These are phyloP conservation scores for Squalus acanthias DNA, from an alignment of 2,797 vertebrate genomes.

Conservation along the genomic window DNA sequence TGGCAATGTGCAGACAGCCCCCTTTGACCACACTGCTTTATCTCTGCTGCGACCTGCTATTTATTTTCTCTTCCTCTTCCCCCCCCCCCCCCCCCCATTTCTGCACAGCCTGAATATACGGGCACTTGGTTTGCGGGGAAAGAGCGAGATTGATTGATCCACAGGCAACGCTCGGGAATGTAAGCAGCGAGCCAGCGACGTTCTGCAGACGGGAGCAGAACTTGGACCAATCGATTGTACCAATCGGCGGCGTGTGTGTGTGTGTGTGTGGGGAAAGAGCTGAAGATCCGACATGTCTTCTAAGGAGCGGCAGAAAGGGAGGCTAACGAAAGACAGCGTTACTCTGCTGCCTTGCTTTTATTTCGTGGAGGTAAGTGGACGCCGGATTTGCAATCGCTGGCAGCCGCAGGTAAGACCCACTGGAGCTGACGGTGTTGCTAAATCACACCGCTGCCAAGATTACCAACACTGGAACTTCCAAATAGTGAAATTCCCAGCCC, in stretches of 20 bases:
- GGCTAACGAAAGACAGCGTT: conserved; percentile 85
- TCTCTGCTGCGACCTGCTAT: not conserved
- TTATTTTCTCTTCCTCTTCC: not conserved
- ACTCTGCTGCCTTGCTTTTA: conserved; percentile 93
- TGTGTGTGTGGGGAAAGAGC: not conserved
- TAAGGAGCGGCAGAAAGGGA: conserved; percentile 73
- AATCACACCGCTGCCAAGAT: not conserved
- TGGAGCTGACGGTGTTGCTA: not conserved
- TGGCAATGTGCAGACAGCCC: not conserved
- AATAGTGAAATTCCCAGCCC: not conserved
- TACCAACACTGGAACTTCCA: not conserved
- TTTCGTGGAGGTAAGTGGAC: conserved; percentile 87
- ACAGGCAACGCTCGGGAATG: not conserved
- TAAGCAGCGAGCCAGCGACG: not conserved
- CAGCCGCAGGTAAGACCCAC: not conserved
- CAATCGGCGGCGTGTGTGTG: not conserved
- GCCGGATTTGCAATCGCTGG: not conserved
- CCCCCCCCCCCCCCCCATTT: too few species aligned
- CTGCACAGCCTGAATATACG: not conserved
- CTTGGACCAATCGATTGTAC: conserved; percentile 8
- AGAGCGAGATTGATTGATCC: not conserved
- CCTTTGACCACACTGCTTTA: not conserved
- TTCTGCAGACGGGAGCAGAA: not conserved
- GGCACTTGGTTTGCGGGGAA: conserved; percentile 5
- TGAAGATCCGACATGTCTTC: conserved; percentile 69